Evolutionary conservation across 2,113 vertebrate species (phyloP).

Genomic region (Conger conger): DNA sequence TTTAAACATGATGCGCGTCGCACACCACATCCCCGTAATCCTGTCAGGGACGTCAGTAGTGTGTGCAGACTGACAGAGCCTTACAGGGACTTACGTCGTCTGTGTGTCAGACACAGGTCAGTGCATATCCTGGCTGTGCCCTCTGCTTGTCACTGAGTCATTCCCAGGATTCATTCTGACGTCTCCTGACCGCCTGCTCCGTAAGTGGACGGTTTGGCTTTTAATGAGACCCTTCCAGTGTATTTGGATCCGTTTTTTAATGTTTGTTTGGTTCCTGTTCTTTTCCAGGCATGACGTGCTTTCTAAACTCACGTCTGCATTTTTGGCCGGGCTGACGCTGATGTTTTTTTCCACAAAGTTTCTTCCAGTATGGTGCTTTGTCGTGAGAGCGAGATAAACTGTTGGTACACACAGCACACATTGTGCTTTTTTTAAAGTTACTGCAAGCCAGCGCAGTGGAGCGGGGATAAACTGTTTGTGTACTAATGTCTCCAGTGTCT

Average conservation of each 20-base stretch:
- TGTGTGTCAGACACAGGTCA: background rate
- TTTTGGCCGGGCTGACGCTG: background rate
- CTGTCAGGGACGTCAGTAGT: background rate
- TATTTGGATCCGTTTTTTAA: background rate
- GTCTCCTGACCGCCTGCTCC: background rate
- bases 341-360: background rate
- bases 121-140: background rate
- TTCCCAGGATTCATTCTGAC: background rate
- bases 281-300: too few relatives aligned
- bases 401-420: background rate
- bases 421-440: background rate
- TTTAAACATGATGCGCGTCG: background rate
- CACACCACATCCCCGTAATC: background rate
- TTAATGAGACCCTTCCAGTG: background rate
- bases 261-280: background rate
- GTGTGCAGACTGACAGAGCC: background rate
- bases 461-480: conserved; percentile 16
- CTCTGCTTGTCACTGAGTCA: background rate
- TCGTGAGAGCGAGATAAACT: too few relatives aligned
- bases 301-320: background rate
- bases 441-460: background rate
- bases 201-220: background rate
- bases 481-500: conserved; percentile 17
- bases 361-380: too few relatives aligned
- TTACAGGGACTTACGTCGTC: background rate